Base-by-base conservation (phyloP, 2,797 vertebrate genomes). In the Atherinosoma microstoma region DNA sequence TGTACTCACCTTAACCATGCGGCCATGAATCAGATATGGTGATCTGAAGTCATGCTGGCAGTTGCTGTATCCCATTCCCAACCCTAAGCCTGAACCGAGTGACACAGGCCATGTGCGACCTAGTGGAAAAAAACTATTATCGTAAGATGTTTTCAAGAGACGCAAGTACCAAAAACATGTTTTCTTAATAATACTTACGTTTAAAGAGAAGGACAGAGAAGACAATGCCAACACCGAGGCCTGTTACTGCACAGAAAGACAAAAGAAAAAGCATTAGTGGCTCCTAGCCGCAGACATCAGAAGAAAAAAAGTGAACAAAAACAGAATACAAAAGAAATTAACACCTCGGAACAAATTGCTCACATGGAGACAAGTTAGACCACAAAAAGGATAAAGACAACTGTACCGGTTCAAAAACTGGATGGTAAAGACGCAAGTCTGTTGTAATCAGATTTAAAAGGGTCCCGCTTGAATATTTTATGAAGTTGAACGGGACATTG, bases 31-130 rank as follows among this genome's bases (percentile, higher is more conserved):
- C 86, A 97, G 94, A 84, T 96, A 95, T 0, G 96, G 96, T 70
- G 95, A 93, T 85, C 93, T 96, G 83, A 98, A 96, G 90, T 97
- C 96, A 30, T 96, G 95, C 72, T 97, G 97, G 90, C 97, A 98
- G 92, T 98, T 98, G 84, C 96, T 94, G 85, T 96, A 98, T 56
- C 96, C 97, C 96, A 97, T 97, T 70, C 96, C 96, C 73, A 98
- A 75, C 35, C 98, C 97, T 91, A 95, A 88, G 75, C 97, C 97
- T 20, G 96, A 95, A 40, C 96, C 96, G 34, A 98, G 94, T 0
- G 94, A 93, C 18, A 97, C 83, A 0, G 98, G 97, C 97, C 97
- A 98, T 16, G 88, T 94, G 90, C 93, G 97, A 88, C 97, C 97
- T 98, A 82, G 16, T 20, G 58, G 30, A 56, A 57, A 73, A 80